A percentile compares a stretch with the other conserved stretches of the same genome.
These are phyloP conservation scores for Nanorana parkeri DNA, from an alignment of 2,113 vertebrate species.

Conservation along the genomic window DNA sequence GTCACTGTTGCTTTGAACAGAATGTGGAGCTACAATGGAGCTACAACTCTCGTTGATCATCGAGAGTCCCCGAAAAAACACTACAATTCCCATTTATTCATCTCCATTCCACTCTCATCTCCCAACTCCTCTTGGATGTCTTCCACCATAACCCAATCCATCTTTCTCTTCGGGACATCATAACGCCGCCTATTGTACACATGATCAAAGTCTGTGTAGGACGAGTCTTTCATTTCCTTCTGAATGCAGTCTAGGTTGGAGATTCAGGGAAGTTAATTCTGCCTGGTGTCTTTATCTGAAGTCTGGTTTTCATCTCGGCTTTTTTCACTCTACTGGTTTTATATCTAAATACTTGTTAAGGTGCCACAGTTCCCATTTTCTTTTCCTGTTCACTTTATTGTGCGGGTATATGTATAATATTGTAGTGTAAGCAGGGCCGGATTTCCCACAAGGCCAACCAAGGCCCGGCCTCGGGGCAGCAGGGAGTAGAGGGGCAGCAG, in stretches of 20 bases:
- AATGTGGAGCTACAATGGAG: neutral
- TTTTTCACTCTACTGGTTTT: constrained; percentile 8
- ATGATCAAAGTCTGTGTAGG: constrained; percentile 45
- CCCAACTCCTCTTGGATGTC: constrained; percentile 28
- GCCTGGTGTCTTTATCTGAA: neutral
- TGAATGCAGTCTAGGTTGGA: neutral
- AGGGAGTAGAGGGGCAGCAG: too few species aligned
- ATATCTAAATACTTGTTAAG: neutral
- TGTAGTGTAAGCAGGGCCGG: too few species aligned
- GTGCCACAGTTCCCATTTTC: too few species aligned
- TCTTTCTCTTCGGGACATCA: constrained; percentile 27
- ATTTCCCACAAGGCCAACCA: too few species aligned
- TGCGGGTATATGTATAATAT: too few species aligned
- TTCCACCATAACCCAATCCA: constrained; percentile 31
- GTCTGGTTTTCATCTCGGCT: constrained; percentile 13
- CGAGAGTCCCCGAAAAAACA: neutral
- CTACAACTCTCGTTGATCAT: constrained; percentile 16
- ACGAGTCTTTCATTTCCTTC: constrained; percentile 45
- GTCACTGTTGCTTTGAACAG: constrained; percentile 12
- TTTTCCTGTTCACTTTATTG: too few species aligned
- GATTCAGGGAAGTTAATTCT: constrained; percentile 31
- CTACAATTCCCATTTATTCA: constrained; percentile 12
- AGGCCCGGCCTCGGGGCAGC: too few species aligned
- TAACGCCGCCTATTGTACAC: constrained; percentile 24
- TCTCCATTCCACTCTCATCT: neutral